These are phyloP conservation scores for Myanophis thanlyinensis DNA, from an alignment of 2,113 vertebrate species.

Conservation along the genomic window DNA sequence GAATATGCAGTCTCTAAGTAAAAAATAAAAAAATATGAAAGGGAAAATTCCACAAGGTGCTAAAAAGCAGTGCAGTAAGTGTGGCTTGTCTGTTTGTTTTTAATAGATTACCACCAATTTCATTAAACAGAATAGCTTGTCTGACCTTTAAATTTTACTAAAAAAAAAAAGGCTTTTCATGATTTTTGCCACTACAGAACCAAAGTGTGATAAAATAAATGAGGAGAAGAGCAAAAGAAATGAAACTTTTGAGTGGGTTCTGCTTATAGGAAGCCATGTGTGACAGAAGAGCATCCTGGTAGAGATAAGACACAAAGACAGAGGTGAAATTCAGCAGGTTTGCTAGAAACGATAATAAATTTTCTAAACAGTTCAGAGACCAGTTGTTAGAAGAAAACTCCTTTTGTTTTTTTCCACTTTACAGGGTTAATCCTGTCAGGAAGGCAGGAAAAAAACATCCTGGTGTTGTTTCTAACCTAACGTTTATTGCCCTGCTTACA, in stretches of 20 bases:
- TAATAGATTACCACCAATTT: not conserved
- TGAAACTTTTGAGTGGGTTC: not conserved
- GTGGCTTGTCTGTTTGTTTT: not conserved
- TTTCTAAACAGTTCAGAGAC: too few species aligned
- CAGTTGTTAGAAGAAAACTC: too few species aligned
- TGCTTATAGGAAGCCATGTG: fast-evolving
- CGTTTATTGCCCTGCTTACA: too few species aligned
- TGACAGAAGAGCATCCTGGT: fast-evolving
- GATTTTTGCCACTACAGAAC: not conserved
- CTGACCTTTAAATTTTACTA: constrained; percentile 11
- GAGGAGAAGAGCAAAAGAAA: not conserved
- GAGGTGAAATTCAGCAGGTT: too few species aligned
- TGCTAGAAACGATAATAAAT: too few species aligned
- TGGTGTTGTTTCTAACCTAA: too few species aligned
- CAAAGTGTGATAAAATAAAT: not conserved
- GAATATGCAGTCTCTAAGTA: not conserved
- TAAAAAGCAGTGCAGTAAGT: not conserved
- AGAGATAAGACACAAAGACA: not conserved
- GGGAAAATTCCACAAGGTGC: not conserved
- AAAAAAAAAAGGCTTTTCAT: not conserved
- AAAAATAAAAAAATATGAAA: not conserved
- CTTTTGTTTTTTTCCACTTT: too few species aligned
- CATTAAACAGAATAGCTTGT: not conserved
- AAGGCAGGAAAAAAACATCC: too few species aligned
- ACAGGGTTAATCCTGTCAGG: too few species aligned